Conservation (phyloP, 64 coral and sea anemone species). For the Porites lutea region DNA sequence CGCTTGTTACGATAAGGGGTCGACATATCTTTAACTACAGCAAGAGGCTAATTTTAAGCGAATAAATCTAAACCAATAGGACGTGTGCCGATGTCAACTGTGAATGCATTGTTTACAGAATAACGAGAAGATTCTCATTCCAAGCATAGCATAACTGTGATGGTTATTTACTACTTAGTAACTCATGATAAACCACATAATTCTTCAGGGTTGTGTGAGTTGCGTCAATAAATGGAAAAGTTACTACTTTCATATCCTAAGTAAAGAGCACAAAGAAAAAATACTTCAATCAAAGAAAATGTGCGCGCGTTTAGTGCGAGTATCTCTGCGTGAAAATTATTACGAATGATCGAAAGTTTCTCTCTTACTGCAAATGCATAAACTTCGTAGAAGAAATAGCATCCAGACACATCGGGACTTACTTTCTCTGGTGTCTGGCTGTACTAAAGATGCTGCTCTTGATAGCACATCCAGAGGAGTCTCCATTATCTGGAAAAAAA, state of each 20-base stretch:
- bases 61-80: background rate
- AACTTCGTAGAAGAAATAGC: background rate
- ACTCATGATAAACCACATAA: constrained; percentile 1
- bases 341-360: background rate
- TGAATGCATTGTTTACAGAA: constrained; percentile 41
- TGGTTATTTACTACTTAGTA: constrained; percentile 36
- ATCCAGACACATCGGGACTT: constrained; percentile 46
- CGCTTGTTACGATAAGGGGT: background rate
- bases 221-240: background rate
- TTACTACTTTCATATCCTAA: background rate
- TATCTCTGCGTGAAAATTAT: background rate
- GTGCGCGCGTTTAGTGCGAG: background rate
- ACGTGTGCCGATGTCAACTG: constrained; percentile 12
- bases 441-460: constrained; percentile 88
- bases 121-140: constrained; percentile 62
- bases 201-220: background rate
- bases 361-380: background rate
- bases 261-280: background rate
- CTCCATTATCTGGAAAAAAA: constrained; percentile 65
- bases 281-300: background rate
- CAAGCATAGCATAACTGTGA: constrained; percentile 64
- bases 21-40: background rate
- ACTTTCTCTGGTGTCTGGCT: constrained; percentile 69
- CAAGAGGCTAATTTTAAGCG: background rate
- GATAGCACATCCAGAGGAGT: constrained; percentile 91